A percentile compares a stretch with the other conserved stretches of the same genome.
Conservation (phyloP, 2,797 vertebrate genomes). For the Pterois miles region DNA sequence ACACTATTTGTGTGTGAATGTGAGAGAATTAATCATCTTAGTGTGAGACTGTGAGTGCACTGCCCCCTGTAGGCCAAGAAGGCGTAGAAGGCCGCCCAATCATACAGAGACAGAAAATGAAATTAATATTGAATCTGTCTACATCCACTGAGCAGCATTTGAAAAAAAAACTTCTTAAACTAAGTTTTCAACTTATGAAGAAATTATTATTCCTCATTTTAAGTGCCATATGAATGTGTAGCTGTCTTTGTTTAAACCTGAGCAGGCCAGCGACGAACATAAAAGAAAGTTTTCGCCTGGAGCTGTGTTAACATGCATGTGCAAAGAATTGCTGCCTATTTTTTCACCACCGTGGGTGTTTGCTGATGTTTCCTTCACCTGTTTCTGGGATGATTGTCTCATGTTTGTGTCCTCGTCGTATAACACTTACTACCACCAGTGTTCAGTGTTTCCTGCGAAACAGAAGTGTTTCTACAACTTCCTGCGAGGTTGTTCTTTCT, state of each 20-base stretch:
- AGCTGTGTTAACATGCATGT: constrained; percentile 25
- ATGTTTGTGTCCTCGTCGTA: constrained; percentile 11
- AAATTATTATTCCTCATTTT: constrained; percentile 11
- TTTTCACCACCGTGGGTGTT: background rate
- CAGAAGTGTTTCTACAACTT: constrained; percentile 26
- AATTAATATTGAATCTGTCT: constrained; percentile 5
- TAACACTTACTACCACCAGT: constrained; percentile 38
- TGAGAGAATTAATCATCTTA: constrained; percentile 24
- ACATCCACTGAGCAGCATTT: constrained; percentile 11
- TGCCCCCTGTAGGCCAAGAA: constrained; percentile 70
- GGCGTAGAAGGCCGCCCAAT: constrained; percentile 21
- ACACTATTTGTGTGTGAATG: constrained; percentile 57
- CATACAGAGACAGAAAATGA: constrained; percentile 4
- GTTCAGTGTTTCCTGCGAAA: constrained; percentile 43
- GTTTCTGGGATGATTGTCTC: constrained; percentile 8
- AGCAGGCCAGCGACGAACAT: background rate
- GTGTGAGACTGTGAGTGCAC: constrained; percentile 35
- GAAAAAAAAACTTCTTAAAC: constrained; percentile 6
- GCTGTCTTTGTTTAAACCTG: constrained; percentile 18
- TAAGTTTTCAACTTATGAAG: constrained; percentile 15
- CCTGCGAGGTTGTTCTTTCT: background rate
- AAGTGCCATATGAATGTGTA: constrained; percentile 71
- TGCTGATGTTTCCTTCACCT: background rate
- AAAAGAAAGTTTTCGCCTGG: background rate
- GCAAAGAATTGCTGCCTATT: constrained; percentile 28